phyloP scores from a whole-genome alignment of 2,888 invertebrate genomes.

The Dermolepida albohirtum region DNA sequence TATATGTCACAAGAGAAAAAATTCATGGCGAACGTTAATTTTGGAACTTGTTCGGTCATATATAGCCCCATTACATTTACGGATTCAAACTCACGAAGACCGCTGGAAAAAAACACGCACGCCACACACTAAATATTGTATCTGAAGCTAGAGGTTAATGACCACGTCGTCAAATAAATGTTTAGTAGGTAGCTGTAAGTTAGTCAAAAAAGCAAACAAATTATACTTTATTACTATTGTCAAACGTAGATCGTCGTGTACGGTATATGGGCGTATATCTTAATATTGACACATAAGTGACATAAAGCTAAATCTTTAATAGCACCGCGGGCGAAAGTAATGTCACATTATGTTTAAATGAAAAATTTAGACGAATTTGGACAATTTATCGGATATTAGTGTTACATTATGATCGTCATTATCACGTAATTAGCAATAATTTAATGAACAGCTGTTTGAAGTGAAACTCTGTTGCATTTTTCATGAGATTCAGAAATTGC shows the following conservation, averaged over 20 bases:
- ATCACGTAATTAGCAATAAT: slow-evolving; percentile 27
- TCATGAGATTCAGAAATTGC: not conserved
- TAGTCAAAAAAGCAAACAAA: slow-evolving; percentile 38
- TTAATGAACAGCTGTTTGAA: slow-evolving; percentile 28
- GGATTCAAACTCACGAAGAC: slow-evolving; percentile 8
- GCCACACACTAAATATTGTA: slow-evolving; percentile 15
- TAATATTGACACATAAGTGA: slow-evolving; percentile 28
- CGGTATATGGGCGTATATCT: slow-evolving; percentile 17
- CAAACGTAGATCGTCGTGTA: slow-evolving; percentile 19
- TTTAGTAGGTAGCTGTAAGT: slow-evolving; percentile 38
- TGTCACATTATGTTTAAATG: slow-evolving; percentile 23
- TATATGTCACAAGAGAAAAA: slow-evolving; percentile 25
- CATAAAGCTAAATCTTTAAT: slow-evolving; percentile 1
- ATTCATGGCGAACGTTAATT: slow-evolving; percentile 19
- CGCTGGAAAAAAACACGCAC: too few relatives aligned
- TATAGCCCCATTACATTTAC: not conserved
- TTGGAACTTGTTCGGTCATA: slow-evolving; percentile 5
- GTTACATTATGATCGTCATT: slow-evolving; percentile 23
- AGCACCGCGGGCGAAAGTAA: slow-evolving; percentile 29
- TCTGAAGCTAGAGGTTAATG: slow-evolving; percentile 32
- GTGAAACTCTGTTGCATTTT: slow-evolving; percentile 12
- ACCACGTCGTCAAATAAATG: slow-evolving; percentile 34
- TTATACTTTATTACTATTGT: slow-evolving; percentile 37
- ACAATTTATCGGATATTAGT: slow-evolving; percentile 33
- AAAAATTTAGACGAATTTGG: slow-evolving; percentile 36